Base-by-base conservation (phyloP, 2,113 vertebrate species). In the Micronycteris hirsuta region DNA sequence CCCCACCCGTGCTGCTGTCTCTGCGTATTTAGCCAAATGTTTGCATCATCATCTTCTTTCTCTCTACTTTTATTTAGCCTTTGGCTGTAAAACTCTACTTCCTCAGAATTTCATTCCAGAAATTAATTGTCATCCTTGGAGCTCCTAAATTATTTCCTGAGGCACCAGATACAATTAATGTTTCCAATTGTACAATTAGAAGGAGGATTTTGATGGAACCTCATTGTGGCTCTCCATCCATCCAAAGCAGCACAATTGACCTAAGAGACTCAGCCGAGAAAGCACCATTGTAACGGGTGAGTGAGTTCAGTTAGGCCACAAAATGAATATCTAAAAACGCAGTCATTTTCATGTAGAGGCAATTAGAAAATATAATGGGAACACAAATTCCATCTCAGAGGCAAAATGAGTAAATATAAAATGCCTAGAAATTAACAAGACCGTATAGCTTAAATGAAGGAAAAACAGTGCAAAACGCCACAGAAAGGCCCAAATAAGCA, bases 301-400 rank as follows among this genome's bases (percentile, higher is more conserved):
- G 45, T 84, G 54, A 93, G 67, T 89, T 86, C 61, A 80, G 76
- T 92, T 65, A 65, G 54, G 61, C 93, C 73, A 45, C 73, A 68
- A 70, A 94, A 68, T 78, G 36, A 94, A 85, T 84, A 20, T 82
- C 54, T 7, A 89, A 71, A 67, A 87, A 47, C 15, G n/a, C 38
- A 83, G 3, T 86, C 58, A 71, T 91, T 87, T 95, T 63, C 36
- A 38, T 83, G 26, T 31, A 49, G 24, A 82, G 54, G 36, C 19
- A 89, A 86, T 93, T 83, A 86, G 45, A 91, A 93, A 93, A 78
- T 68, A 56, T 38, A 95, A 70, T 77, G 26, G 41, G 88, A 78
- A 78, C 11, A 84, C 41, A 92, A 93, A 89, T 86, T 68, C 68
- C 17, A 56, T 73, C 47, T 78, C 24, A 73, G 22, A 93, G 24